Percentiles rank a stretch among this genome's conserved stretches.
Evolutionary conservation across 2,113 vertebrate species (phyloP).

Genomic region (Thomomys bottae): DNA sequence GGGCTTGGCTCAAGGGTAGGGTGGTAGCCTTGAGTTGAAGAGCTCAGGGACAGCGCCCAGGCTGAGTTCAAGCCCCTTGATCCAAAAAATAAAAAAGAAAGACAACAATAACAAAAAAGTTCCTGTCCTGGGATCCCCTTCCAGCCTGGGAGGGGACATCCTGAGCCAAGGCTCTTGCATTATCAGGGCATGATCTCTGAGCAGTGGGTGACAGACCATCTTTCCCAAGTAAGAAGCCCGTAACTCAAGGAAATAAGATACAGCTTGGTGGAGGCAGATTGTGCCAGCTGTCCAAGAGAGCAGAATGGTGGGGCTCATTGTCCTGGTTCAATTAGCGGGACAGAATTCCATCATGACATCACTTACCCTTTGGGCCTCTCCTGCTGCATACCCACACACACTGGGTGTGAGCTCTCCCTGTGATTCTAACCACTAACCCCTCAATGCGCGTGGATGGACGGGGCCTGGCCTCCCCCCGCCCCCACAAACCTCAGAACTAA

Average conservation of each 20-base stretch:
- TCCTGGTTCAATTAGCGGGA: conserved; percentile 32
- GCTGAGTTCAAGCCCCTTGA: too few relatives aligned
- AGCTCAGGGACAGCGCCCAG: too few relatives aligned
- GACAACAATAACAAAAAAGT: neutral
- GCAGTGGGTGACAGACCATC: neutral
- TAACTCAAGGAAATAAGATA: conserved; percentile 29
- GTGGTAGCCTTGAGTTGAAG: too few relatives aligned
- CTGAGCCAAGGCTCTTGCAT: neutral
- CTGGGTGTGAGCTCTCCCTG: neutral
- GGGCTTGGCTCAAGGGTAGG: too few relatives aligned
- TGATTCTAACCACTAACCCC: conserved; percentile 74
- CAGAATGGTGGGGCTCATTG: neutral
- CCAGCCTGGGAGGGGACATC: rapidly evolving
- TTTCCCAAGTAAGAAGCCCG: neutral
- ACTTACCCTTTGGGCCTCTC: neutral
- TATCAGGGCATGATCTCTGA: neutral
- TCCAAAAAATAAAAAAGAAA: too few relatives aligned
- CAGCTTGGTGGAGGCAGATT: neutral
- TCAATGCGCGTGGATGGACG: neutral
- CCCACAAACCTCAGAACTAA: neutral
- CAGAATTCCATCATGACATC: conserved; percentile 79
- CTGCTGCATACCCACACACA: neutral
- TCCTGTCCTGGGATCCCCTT: neutral
- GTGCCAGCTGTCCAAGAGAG: neutral
- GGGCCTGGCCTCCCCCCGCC: conserved; percentile 23